phyloP scores from a whole-genome alignment of 1,140 invertebrate genomes.

The Teleopsis dalmanni region DNA sequence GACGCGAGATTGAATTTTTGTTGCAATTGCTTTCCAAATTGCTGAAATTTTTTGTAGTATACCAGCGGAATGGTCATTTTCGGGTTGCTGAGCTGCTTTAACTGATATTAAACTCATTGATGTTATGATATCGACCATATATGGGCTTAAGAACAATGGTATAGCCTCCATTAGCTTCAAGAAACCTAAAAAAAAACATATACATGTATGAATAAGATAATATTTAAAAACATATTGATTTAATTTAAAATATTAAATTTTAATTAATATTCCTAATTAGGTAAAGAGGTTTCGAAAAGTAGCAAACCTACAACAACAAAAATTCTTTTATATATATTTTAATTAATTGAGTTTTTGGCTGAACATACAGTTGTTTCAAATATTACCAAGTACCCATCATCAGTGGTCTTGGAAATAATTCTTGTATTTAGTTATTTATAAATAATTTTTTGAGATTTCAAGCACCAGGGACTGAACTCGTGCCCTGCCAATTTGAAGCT shows the following conservation, averaged over 20 bases:
- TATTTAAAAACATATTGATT: neutral
- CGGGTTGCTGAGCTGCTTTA: conserved; percentile 21
- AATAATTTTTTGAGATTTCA: too few species aligned
- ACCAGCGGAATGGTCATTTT: conserved; percentile 44
- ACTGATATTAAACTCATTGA: conserved; percentile 53
- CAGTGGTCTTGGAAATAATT: too few species aligned
- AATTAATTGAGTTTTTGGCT: neutral
- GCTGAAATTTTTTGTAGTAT: conserved; percentile 52
- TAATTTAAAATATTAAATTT: neutral
- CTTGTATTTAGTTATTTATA: too few species aligned
- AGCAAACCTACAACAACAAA: neutral
- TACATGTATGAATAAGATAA: neutral
- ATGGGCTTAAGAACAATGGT: conserved; percentile 74
- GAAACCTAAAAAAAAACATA: conserved; percentile 43
- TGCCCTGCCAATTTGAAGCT: too few species aligned
- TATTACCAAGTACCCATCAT: too few species aligned
- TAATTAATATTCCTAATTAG: neutral
- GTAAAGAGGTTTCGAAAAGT: neutral
- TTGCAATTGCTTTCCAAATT: conserved; percentile 61
- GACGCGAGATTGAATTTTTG: conserved; percentile 61
- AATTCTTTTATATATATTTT: neutral
- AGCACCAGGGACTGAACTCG: too few species aligned
- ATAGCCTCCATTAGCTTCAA: conserved; percentile 75
- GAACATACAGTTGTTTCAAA: neutral
- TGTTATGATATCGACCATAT: conserved; percentile 65